phyloP scores from a whole-genome alignment of 2,797 vertebrate species.

The Mormyrus hasselquistii region DNA sequence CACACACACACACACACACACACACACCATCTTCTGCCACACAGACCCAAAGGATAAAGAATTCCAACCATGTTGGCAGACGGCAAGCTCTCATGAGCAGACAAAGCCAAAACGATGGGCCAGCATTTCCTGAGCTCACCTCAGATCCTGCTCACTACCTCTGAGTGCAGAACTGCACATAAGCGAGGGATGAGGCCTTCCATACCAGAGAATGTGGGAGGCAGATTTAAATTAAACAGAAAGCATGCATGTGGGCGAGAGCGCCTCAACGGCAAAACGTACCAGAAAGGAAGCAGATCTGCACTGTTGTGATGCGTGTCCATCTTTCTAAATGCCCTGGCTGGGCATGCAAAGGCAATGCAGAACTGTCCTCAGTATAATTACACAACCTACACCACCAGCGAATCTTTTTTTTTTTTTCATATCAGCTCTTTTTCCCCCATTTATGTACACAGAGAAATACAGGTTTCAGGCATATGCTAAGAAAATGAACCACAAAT shows the following conservation, averaged over 20 bases:
- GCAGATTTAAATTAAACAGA: background rate
- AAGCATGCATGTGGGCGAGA: background rate
- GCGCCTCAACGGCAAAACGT: background rate
- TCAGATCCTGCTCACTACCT: background rate
- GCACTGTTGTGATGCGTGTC: background rate
- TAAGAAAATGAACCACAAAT: background rate
- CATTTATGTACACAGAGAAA: background rate
- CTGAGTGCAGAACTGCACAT: background rate
- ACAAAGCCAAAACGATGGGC: background rate
- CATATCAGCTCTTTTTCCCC: background rate
- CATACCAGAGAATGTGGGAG: background rate
- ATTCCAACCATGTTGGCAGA: background rate
- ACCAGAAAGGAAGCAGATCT: background rate
- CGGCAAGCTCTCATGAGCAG: background rate
- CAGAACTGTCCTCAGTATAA: background rate
- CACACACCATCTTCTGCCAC: background rate
- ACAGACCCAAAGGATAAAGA: background rate
- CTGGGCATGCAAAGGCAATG: background rate
- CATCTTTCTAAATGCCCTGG: background rate
- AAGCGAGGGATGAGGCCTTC: background rate
- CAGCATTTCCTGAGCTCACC: background rate
- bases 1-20: background rate
- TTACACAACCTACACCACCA: background rate
- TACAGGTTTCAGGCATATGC: background rate
- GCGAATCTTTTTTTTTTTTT: background rate